Conservation (phyloP, 2,888 invertebrate species). For the Sinodicranocentrus sp. region DNA sequence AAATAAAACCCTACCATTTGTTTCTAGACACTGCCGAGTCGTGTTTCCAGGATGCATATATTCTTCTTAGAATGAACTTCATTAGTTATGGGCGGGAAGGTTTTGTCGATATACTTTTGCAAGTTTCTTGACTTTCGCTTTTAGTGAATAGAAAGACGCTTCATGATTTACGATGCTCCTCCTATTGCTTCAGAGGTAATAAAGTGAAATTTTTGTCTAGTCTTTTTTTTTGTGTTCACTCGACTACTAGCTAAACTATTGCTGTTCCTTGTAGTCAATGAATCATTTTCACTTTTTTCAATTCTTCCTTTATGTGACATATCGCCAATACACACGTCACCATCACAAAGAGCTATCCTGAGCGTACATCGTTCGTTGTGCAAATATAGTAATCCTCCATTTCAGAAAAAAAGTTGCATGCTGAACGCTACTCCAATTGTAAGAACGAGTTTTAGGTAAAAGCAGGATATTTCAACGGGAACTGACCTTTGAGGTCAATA, state of each 20-base stretch:
- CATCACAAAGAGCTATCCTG: no score
- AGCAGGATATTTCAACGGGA: no score
- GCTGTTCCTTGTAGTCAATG: background rate
- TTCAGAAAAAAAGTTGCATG: no score
- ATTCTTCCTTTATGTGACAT: background rate
- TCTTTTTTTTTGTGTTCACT: slow-evolving; percentile 38
- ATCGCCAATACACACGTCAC: background rate
- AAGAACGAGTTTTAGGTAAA: no score
- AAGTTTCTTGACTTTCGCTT: background rate
- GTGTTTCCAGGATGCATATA: background rate
- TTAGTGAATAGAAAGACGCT: background rate
- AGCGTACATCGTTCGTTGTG: no score
- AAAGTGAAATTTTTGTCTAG: background rate
- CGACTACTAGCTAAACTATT: background rate
- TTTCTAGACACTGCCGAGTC: background rate
- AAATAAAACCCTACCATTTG: no score
- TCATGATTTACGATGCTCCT: background rate
- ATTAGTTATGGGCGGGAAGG: background rate
- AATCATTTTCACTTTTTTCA: slow-evolving; percentile 39
- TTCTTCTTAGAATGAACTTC: background rate
- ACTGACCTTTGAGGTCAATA: slow-evolving; percentile 50
- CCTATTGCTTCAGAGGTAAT: background rate
- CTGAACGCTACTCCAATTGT: no score
- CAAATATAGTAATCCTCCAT: no score
- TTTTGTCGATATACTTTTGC: slow-evolving; percentile 7